Conservation (phyloP, 2,113 vertebrate genomes). For the Spermophilus dauricus region DNA sequence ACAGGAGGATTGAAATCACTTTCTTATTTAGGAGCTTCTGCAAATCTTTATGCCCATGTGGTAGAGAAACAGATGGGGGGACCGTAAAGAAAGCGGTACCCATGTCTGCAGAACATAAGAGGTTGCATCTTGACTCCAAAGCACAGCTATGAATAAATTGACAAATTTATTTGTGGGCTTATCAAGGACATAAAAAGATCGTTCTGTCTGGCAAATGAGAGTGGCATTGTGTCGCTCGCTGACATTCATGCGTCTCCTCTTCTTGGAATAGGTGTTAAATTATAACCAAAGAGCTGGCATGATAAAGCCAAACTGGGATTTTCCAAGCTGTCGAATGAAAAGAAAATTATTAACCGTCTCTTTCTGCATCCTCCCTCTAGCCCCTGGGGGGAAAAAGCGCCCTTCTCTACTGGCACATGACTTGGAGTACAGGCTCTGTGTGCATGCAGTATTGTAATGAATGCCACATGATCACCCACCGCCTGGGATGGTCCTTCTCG, state of each 20-base stretch:
- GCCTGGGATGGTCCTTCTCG: neutral
- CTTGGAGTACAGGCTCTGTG: neutral
- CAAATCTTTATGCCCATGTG: constrained; percentile 70
- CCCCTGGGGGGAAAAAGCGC: neutral
- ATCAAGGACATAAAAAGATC: constrained; percentile 79
- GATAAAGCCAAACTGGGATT: constrained; percentile 68
- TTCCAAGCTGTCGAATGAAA: constrained; percentile 80
- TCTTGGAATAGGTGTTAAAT: constrained; percentile 80
- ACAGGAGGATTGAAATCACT: constrained; percentile 70
- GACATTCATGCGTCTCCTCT: constrained; percentile 35
- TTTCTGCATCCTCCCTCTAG: neutral
- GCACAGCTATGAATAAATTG: constrained; percentile 66
- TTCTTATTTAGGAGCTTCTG: constrained; percentile 80
- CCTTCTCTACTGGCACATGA: constrained; percentile 41
- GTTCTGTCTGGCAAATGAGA: constrained; percentile 69
- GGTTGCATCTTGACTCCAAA: constrained; percentile 76
- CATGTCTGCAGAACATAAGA: constrained; percentile 66
- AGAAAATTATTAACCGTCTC: constrained; percentile 78
- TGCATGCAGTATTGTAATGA: neutral
- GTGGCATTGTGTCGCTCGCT: constrained; percentile 59
- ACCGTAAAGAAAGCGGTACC: constrained; percentile 74
- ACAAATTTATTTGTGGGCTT: constrained; percentile 78
- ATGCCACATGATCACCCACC: constrained; percentile 48
- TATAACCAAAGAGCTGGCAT: constrained; percentile 70
- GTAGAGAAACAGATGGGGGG: constrained; percentile 83